Conservation (phyloP, 2,888 invertebrate species). For the Oscheius sp. region DNA sequence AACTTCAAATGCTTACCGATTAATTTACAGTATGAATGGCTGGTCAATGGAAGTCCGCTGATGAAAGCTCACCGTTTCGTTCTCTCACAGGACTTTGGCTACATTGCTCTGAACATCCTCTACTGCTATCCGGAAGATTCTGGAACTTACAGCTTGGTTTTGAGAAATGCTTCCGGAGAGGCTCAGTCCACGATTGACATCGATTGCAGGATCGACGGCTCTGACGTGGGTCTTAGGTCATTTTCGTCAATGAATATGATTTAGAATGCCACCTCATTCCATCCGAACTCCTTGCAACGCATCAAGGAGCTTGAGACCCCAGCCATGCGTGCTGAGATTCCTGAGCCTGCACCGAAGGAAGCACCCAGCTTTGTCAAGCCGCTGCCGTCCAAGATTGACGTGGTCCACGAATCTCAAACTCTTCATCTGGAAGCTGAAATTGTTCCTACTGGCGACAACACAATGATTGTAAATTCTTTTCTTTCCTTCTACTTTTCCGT, state of each 20-base stretch:
- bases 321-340: conserved; percentile 79
- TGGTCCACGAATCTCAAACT: conserved; percentile 86
- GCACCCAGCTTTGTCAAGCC: conserved; percentile 87
- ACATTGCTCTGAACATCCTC: conserved; percentile 92
- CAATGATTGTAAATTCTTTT: conserved; percentile 45
- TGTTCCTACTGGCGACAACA: conserved; percentile 62
- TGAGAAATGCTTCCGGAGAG: conserved; percentile 88
- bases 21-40: conserved; percentile 86
- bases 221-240: conserved; percentile 44
- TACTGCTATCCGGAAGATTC: conserved; percentile 97
- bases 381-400: conserved; percentile 83
- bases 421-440: conserved; percentile 91
- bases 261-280: conserved; percentile 86
- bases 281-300: conserved; percentile 90
- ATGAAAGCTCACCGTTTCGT: conserved; percentile 81
- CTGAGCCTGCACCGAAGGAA: conserved; percentile 84
- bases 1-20: not conserved
- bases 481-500: not conserved
- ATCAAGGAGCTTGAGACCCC: conserved; percentile 86
- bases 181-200: conserved; percentile 86
- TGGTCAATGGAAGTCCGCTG: conserved; percentile 91
- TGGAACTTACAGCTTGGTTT: conserved; percentile 82
- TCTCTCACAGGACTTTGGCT: conserved; percentile 87
- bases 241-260: not conserved
- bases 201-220: conserved; percentile 72